Base-by-base conservation (phyloP, 2,797 vertebrate genomes). In the Scyliorhinus canicula region DNA sequence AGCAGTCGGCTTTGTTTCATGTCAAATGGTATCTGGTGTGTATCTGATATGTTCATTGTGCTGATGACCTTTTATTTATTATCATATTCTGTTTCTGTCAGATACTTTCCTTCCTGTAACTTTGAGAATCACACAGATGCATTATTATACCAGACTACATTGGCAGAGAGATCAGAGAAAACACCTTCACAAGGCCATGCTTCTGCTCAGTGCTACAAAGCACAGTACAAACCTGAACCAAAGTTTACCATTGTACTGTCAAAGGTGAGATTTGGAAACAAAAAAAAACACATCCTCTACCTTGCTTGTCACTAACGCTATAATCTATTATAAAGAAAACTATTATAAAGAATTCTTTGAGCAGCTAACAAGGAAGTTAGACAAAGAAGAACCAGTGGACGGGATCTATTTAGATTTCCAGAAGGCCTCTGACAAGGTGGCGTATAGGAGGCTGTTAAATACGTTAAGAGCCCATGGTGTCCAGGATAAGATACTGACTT, bases 201-300 rank as follows among this genome's bases (percentile, higher is more conserved):
- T 96, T 77, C 95, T 95, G 74, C 44, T 71, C 67, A 74, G 69
- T 98, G 98, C 96, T 97, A 97, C 96, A 96, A 95, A 95, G 95
- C 98, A 77, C 95, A 96, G 71, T 97, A 95, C 85, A 96, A 95
- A 69, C 95, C 96, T 94, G 97, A 98, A 95, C 97, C 97, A 19
- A n/a, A 95, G 31, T 96, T 98, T 95, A 97, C 97, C 0, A 96
- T 97, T 95, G 96, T 97, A 96, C 96, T 98, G 95, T 97, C 97
- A 40, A 95, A 96, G 97, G 98, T 98, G 96, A 69, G 93, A 65
- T 35, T 71, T 57, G 19, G 77, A 44, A 24, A 47, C 44, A 47
- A 11, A 65, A 65, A 65, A 65, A 40, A 65, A 44, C 7, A 26
- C 57, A 4, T 40, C 6, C 19, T 65, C 31, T 47, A 82, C 2